Evolutionary conservation across 2,888 invertebrate genomes (phyloP), one percentile per base, ranked within the genome.

Genomic region (Rapana venosa): DNA sequence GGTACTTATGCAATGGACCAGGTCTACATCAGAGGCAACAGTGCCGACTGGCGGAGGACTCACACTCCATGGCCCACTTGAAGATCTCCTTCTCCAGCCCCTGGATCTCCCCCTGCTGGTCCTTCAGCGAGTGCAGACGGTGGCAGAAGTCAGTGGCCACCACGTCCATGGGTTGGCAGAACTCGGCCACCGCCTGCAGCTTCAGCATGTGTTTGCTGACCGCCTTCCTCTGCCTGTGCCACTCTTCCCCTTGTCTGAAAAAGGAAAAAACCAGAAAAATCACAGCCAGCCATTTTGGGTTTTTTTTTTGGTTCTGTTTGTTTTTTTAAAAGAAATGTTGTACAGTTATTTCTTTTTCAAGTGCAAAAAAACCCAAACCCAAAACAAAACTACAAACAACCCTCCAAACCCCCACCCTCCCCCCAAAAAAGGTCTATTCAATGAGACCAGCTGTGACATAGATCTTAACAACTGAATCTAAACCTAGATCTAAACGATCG

Each of bases 11-110:
- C n/a, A n/a, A n/a, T n/a, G n/a, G n/a, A n/a, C n/a, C n/a, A n/a
- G n/a, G n/a, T n/a, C 11, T 17, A 74, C n/a, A 74, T 4, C 74
- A 74, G 2, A 74, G 22, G 11, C 22, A 22, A 1, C 26, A 17
- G 2, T 2, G 26, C 74, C 61, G 13, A 15, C 15, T 1, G 11
- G n/a, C n/a, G 0, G n/a, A 22, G 36, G 5, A 92, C 95, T 94
- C 92, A 96, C 96, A 95, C 94, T 96, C 96, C 93, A 96, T 94
- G 2, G 96, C 95, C 96, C 96, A 96, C 92, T 95, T 95, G 93
- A 96, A 96, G 36, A 96, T 91, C 90, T 96, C 95, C 85, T 93
- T 93, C 90, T 96, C 96, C 61, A 96, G 88, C 15, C 93, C 93
- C 1, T 91, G 90, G 26, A 96, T 93, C 88, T 94, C 93, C 2